These are phyloP conservation scores for Bubo blakistoni DNA, from an alignment of 2,113 vertebrate genomes.

Conservation along the genomic window DNA sequence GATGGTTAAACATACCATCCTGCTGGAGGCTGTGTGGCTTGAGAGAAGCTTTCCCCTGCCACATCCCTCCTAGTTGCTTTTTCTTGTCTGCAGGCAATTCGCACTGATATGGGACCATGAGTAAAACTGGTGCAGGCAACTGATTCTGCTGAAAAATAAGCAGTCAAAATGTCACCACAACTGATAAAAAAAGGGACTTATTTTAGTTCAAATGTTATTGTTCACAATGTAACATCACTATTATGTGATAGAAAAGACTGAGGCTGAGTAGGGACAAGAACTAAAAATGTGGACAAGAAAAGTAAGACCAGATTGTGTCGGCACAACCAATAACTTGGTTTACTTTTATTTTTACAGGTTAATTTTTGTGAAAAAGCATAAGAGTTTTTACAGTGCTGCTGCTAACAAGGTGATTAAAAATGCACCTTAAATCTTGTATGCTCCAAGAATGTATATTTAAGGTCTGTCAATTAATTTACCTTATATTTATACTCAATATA, in stretches of 20 bases:
- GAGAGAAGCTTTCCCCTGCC: neutral
- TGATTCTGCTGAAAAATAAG: neutral
- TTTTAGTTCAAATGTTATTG: neutral
- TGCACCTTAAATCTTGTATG: neutral
- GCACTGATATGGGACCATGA: accelerated
- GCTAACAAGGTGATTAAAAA: neutral
- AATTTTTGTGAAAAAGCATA: neutral
- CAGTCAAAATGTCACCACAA: neutral
- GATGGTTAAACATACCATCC: neutral
- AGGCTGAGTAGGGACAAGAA: neutral
- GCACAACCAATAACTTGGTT: neutral
- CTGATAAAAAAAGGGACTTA: accelerated
- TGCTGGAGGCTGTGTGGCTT: neutral
- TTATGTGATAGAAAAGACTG: neutral
- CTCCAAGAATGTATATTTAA: neutral
- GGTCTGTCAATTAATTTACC: neutral
- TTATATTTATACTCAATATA: neutral
- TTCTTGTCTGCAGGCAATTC: neutral
- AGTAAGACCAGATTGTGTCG: neutral
- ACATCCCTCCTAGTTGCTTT: accelerated
- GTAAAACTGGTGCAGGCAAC: neutral
- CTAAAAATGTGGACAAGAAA: neutral
- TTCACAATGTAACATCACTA: accelerated
- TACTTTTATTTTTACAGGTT: neutral
- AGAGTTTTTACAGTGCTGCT: neutral